These are phyloP conservation scores for Prionailurus viverrinus DNA, from an alignment of 2,113 vertebrate species.

Conservation along the genomic window DNA sequence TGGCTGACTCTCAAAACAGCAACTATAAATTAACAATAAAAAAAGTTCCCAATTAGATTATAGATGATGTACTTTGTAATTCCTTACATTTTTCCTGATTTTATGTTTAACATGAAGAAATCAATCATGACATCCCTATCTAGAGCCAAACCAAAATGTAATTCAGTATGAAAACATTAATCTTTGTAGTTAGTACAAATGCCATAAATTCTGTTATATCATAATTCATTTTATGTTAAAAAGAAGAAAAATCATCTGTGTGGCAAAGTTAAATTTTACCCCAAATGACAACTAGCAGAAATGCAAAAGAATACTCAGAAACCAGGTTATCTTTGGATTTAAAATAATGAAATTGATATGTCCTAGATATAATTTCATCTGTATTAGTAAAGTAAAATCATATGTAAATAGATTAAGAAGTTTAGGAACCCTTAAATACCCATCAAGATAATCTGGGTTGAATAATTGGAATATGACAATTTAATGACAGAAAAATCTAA, in stretches of 20 bases:
- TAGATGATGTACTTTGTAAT: slow-evolving; percentile 55
- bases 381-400: background rate
- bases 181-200: slow-evolving; percentile 59
- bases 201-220: slow-evolving; percentile 50
- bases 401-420: background rate
- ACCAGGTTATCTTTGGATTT: background rate
- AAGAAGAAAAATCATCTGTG: slow-evolving; percentile 4
- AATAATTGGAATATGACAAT: background rate
- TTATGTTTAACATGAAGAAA: slow-evolving; percentile 62
- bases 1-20: background rate
- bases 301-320: background rate
- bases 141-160: slow-evolving; percentile 45
- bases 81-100: slow-evolving; percentile 57
- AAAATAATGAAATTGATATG: background rate
- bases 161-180: slow-evolving; percentile 58
- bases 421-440: background rate
- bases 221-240: slow-evolving; percentile 55
- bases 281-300: background rate
- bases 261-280: slow-evolving; percentile 60
- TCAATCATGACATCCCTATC: slow-evolving; percentile 59
- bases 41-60: slow-evolving; percentile 49
- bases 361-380: background rate
- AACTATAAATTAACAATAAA: slow-evolving; percentile 55
- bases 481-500: background rate
- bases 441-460: background rate